Conservation (phyloP, 2,888 invertebrate genomes). For the Orgyia antiqua region DNA sequence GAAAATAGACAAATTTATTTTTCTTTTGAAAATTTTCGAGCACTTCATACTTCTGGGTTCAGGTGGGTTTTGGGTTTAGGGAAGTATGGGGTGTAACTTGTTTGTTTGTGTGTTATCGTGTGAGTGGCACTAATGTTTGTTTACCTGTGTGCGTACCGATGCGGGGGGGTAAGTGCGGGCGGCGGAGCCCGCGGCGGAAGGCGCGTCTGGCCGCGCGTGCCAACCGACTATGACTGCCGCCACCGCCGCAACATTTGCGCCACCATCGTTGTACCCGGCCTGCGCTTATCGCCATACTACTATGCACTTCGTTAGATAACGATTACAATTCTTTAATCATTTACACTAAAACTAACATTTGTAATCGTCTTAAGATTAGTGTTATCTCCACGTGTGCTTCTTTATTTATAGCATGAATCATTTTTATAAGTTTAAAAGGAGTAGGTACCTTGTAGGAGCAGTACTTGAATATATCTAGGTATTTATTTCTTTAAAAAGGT, state of each 20-base stretch:
- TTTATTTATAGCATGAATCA: too few species aligned
- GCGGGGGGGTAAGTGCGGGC: constrained; percentile 47
- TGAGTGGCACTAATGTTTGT: constrained; percentile 33
- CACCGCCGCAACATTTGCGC: constrained; percentile 30
- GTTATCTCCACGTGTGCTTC: constrained; percentile 1
- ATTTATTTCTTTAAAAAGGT: too few species aligned
- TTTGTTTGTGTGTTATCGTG: constrained; percentile 17
- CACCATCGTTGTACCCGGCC: constrained; percentile 39
- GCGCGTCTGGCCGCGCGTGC: constrained; percentile 72
- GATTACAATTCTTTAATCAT: constrained; percentile 38
- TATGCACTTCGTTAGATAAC: constrained; percentile 58
- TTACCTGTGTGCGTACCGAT: constrained; percentile 59
- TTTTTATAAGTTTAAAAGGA: too few species aligned
- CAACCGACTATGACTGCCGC: constrained; percentile 65
- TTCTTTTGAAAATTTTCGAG: constrained; percentile 30
- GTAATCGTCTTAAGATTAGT: constrained; percentile 6
- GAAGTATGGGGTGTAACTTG: constrained; percentile 12
- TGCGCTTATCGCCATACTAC: constrained; percentile 64
- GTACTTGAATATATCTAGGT: too few species aligned
- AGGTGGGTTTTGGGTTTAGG: constrained; percentile 14
- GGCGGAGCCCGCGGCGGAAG: constrained; percentile 47
- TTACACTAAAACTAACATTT: constrained; percentile 10
- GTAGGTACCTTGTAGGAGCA: too few species aligned
- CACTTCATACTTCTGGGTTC: constrained; percentile 25
- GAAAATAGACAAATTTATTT: constrained; percentile 34